phyloP scores from a whole-genome alignment of 2,888 invertebrate genomes.

The Carterocephalus palaemon region DNA sequence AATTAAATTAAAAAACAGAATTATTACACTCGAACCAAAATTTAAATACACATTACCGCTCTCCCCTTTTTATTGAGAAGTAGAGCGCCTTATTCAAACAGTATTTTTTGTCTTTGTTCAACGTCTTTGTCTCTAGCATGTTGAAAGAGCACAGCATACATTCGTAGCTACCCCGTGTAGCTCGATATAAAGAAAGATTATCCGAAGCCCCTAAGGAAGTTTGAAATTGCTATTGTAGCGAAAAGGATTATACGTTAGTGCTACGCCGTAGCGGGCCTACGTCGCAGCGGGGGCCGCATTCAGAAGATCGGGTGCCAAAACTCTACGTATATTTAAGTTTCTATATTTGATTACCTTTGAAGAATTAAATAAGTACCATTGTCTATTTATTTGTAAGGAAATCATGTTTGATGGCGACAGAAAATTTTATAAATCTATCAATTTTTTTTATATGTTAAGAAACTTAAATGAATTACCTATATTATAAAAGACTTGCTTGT shows the following conservation, averaged over 20 bases:
- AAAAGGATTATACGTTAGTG: conserved; percentile 80
- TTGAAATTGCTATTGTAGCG: conserved; percentile 81
- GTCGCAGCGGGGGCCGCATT: conserved; percentile 52
- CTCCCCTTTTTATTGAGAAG: conserved; percentile 76
- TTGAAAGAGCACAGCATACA: conserved; percentile 44
- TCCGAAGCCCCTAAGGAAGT: conserved; percentile 80
- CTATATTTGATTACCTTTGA: conserved; percentile 29
- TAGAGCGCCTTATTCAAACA: conserved; percentile 63
- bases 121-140: conserved; percentile 30
- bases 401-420: no score
- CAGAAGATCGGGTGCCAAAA: conserved; percentile 48
- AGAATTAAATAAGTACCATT: conserved; percentile 26
- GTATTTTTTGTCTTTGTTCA: conserved; percentile 44
- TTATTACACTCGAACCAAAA: conserved; percentile 76
- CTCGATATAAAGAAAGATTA: conserved; percentile 80
- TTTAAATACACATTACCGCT: conserved; percentile 76
- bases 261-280: conserved; percentile 73
- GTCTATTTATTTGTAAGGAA: no score
- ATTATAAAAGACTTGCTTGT: no score
- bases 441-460: no score
- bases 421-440: no score
- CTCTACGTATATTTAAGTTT: conserved; percentile 40
- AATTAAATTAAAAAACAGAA: conserved; percentile 78
- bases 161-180: conserved; percentile 60
- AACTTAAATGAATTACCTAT: no score